Percentiles rank a stretch among this genome's conserved stretches.
These are phyloP conservation scores for Spodoptera exigua DNA, from an alignment of 2,888 invertebrate species.

Conservation along the genomic window DNA sequence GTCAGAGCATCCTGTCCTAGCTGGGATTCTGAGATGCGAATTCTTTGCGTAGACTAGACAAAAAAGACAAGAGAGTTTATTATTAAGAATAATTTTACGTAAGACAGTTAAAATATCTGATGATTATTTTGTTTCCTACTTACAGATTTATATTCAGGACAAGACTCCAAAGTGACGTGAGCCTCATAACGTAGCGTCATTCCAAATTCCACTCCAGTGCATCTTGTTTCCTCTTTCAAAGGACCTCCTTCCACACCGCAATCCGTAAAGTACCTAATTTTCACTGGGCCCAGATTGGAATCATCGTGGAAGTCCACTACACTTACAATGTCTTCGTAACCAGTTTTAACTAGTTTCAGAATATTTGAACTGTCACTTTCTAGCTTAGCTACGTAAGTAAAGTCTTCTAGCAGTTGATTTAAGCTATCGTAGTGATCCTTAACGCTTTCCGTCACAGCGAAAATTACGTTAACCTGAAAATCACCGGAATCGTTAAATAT, in stretches of 20 bases:
- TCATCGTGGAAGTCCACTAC: slow-evolving; percentile 89
- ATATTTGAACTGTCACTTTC: slow-evolving; percentile 96
- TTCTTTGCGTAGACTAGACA: slow-evolving; percentile 77
- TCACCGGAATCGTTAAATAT: slow-evolving; percentile 9
- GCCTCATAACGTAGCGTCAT: slow-evolving; percentile 91
- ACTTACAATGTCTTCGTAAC: slow-evolving; percentile 94
- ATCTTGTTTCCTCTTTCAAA: slow-evolving; percentile 86
- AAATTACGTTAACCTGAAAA: slow-evolving; percentile 94
- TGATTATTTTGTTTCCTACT: slow-evolving; percentile 30
- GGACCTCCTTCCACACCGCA: slow-evolving; percentile 90
- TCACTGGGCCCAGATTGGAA: slow-evolving; percentile 90
- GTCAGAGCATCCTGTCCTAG: slow-evolving; percentile 92
- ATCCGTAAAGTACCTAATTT: slow-evolving; percentile 92
- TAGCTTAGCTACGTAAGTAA: slow-evolving; percentile 93
- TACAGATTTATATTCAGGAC: slow-evolving; percentile 86
- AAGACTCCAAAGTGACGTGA: slow-evolving; percentile 89
- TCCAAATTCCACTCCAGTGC: slow-evolving; percentile 90
- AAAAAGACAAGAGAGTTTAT: neutral
- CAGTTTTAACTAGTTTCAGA: slow-evolving; percentile 93
- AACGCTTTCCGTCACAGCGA: slow-evolving; percentile 94
- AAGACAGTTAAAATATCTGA: too few species aligned
- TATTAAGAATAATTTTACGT: neutral
- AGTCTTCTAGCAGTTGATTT: slow-evolving; percentile 91
- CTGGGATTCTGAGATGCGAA: slow-evolving; percentile 93
- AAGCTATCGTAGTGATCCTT: slow-evolving; percentile 92